Conservation (phyloP, 2,888 invertebrate species). For the Leptura quadrifasciata region DNA sequence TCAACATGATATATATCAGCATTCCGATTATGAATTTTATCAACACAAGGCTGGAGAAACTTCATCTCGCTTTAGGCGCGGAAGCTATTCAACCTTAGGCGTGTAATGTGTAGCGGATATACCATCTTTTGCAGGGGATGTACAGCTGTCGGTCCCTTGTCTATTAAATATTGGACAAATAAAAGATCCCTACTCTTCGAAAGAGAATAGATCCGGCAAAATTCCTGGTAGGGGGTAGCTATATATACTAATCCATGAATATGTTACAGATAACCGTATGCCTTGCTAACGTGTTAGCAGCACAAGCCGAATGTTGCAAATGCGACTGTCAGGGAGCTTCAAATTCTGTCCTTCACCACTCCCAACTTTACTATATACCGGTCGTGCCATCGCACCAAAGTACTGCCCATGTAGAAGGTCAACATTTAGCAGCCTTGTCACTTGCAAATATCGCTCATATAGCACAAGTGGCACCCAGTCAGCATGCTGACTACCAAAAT, state of each 20-base stretch:
- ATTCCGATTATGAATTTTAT: too few species aligned
- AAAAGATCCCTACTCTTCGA: too few species aligned
- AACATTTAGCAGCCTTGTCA: constrained; percentile 10
- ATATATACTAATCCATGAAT: not conserved
- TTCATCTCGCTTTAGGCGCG: too few species aligned
- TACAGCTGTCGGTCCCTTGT: too few species aligned
- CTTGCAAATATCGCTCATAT: not conserved
- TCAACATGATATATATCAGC: too few species aligned
- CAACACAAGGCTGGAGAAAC: too few species aligned
- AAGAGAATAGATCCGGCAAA: too few species aligned
- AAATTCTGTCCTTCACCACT: not conserved
- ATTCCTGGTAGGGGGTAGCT: too few species aligned
- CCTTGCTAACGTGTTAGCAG: constrained; percentile 41
- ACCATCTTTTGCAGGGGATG: too few species aligned
- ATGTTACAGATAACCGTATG: constrained; percentile 37
- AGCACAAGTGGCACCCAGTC: not conserved
- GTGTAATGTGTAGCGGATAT: too few species aligned
- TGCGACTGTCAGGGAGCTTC: constrained; percentile 40
- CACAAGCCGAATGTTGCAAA: constrained; percentile 41
- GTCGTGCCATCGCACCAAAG: not conserved
- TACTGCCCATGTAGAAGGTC: not conserved
- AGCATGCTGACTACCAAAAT: constrained; percentile 8
- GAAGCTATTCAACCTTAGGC: too few species aligned
- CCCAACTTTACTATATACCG: constrained; percentile 23
- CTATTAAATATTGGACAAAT: too few species aligned